Evolutionary conservation across 1,140 invertebrate species (phyloP).

Genomic region (Linepithema humile): DNA sequence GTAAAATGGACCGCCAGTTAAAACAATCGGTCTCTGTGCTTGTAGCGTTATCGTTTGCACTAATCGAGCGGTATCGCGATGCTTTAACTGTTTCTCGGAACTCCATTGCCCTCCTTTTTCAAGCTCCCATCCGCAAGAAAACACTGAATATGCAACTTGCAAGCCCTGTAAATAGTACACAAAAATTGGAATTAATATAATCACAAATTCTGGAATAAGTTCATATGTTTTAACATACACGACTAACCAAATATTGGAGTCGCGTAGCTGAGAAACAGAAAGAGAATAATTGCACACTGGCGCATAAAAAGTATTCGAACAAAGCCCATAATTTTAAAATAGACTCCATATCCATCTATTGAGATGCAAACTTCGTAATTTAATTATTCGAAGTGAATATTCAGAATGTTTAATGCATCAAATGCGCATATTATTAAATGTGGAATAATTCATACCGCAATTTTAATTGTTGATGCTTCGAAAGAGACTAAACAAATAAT

Average conservation of each 20-base stretch:
- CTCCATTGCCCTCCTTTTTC: neutral
- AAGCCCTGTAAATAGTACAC: constrained; percentile 70
- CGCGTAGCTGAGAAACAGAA: constrained; percentile 79
- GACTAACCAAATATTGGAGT: constrained; percentile 74
- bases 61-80: constrained; percentile 58
- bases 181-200: neutral
- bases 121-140: constrained; percentile 73
- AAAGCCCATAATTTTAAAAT: constrained; percentile 72
- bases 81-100: constrained; percentile 38
- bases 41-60: constrained; percentile 73
- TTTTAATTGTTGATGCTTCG: constrained; percentile 70
- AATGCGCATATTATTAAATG: neutral
- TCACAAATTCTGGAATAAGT: neutral
- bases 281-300: constrained; percentile 74
- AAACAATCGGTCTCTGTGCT: constrained; percentile 75
- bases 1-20: constrained; percentile 80
- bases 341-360: constrained; percentile 71
- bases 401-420: neutral
- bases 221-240: neutral
- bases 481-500: constrained; percentile 77
- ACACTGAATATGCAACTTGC: constrained; percentile 72
- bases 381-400: neutral
- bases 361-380: constrained; percentile 29
- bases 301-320: constrained; percentile 75
- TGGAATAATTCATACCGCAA: constrained; percentile 69